Percentiles rank a stretch among this genome's conserved stretches.
phyloP scores from a whole-genome alignment of 2,113 vertebrate genomes.

The Paraplagusia blochii region DNA sequence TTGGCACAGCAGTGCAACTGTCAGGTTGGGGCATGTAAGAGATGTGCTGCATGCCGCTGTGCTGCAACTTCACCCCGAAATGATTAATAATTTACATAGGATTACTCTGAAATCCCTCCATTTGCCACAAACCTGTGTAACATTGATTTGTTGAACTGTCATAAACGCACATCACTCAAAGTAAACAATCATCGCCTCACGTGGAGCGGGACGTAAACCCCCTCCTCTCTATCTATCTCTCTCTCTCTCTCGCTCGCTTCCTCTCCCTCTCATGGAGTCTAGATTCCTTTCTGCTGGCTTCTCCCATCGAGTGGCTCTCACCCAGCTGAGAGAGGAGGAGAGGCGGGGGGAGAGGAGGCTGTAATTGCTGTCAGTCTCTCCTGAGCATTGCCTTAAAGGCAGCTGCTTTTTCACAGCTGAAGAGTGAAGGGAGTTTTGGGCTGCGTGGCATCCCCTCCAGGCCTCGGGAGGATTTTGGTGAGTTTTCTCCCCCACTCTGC shows the following conservation, averaged over 20 bases:
- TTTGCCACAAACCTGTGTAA: slow-evolving; percentile 66
- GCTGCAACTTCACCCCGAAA: slow-evolving; percentile 51
- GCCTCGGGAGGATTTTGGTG: slow-evolving; percentile 76
- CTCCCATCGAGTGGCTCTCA: slow-evolving; percentile 65
- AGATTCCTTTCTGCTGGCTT: slow-evolving; percentile 65
- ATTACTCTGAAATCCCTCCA: slow-evolving; percentile 61
- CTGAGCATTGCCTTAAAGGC: slow-evolving; percentile 67
- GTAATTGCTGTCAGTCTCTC: slow-evolving; percentile 83
- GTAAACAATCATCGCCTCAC: slow-evolving; percentile 61
- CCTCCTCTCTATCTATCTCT: slow-evolving; percentile 51
- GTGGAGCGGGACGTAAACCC: slow-evolving; percentile 64
- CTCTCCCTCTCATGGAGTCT: slow-evolving; percentile 52
- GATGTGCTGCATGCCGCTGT: slow-evolving; percentile 46
- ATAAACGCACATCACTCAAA: slow-evolving; percentile 73
- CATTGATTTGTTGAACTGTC: slow-evolving; percentile 72
- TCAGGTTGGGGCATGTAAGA: slow-evolving; percentile 56
- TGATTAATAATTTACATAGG: slow-evolving; percentile 70
- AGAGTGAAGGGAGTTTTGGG: slow-evolving; percentile 61
- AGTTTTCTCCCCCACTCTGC: slow-evolving; percentile 42
- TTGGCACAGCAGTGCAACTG: slow-evolving; percentile 63
- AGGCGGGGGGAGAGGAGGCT: slow-evolving; percentile 47
- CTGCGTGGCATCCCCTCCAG: slow-evolving; percentile 66
- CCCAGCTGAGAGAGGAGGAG: slow-evolving; percentile 19
- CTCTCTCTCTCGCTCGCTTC: slow-evolving; percentile 60
- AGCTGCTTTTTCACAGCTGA: slow-evolving; percentile 58